phyloP scores from a whole-genome alignment of 2,888 invertebrate species.

The Pterostichus niger region DNA sequence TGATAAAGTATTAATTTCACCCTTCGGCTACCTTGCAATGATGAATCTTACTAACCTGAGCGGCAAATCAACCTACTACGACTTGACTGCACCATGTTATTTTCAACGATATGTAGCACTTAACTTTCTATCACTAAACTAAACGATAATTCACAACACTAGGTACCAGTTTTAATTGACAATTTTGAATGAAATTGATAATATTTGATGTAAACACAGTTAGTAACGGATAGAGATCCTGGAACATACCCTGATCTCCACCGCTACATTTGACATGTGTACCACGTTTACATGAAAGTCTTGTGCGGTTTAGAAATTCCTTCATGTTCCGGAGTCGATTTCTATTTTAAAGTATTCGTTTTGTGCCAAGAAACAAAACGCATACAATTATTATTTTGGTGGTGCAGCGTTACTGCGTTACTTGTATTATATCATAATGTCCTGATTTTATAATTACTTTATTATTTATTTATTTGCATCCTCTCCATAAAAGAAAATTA shows the following conservation, averaged over 20 bases:
- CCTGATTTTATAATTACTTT: too few relatives aligned
- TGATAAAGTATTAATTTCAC: slow-evolving; percentile 65
- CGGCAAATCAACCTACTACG: slow-evolving; percentile 49
- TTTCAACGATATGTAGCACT: slow-evolving; percentile 46
- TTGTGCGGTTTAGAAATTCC: slow-evolving; percentile 17
- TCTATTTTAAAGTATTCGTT: neutral
- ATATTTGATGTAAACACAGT: slow-evolving; percentile 58
- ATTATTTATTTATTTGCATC: too few relatives aligned
- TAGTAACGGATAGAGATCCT: slow-evolving; percentile 52
- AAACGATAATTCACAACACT: slow-evolving; percentile 56
- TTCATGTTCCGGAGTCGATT: neutral
- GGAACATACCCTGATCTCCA: slow-evolving; percentile 54
- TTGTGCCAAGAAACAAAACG: too few relatives aligned
- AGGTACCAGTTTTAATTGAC: slow-evolving; percentile 58
- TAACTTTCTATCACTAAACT: slow-evolving; percentile 19
- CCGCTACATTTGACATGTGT: slow-evolving; percentile 61
- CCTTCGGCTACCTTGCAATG: slow-evolving; percentile 43
- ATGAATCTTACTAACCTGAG: slow-evolving; percentile 62
- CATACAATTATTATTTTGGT: too few relatives aligned
- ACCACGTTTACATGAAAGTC: slow-evolving; percentile 45
- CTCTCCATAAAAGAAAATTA: too few relatives aligned
- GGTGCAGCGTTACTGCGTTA: too few relatives aligned
- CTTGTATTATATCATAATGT: too few relatives aligned
- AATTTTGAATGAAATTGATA: slow-evolving; percentile 17
- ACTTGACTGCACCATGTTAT: slow-evolving; percentile 44